Base-by-base conservation (phyloP, 2,888 invertebrate genomes). In the Hypomecis atomaria region DNA sequence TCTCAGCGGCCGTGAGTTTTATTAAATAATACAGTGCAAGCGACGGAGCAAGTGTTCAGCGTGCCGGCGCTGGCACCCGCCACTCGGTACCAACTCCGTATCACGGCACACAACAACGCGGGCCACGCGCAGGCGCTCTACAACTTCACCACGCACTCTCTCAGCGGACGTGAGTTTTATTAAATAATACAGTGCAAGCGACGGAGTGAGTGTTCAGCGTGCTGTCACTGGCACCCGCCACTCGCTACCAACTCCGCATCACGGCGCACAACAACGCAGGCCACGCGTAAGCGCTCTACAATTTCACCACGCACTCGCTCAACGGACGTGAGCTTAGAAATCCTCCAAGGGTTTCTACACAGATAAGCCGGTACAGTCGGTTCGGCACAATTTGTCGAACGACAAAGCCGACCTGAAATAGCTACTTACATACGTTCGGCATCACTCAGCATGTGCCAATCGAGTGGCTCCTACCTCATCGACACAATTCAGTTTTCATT, bases 201-300 rank as follows among this genome's bases (percentile, higher is more conserved):
- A 95, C 95, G 0, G 97, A 97, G 78, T 94, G 97, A 61, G 96
- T 96, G 47, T 97, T 95, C 87, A 97, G 96, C 73, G 95, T 98
- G 62, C 94, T 95, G 42, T 96, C 97, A 57, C 92, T 98, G 38
- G 94, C 95, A 66, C 96, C 97, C 0, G 96, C 96, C 48, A 95
- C 96, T 0, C 95, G 95, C 77, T 96, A 96, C 82, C 95, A 95
- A 76, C 89, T 96, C 6, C 94, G 95, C 70, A 95, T 96, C 67
- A 96, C 95, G 0, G 97, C 97, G 0, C 96, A 96, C 83, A 98
- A 98, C 86, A 97, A 97, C 85, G 97, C 97, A 0, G 98, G 98
- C 0, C 96, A 96, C 68, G 96, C 96, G 0, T 94, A 95, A 50
- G 97, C 97, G 0, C 91, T 96, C 9, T 97, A 97, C 82, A 97